Base-by-base conservation (phyloP, 2,888 invertebrate species). In the Andrena praecox region DNA sequence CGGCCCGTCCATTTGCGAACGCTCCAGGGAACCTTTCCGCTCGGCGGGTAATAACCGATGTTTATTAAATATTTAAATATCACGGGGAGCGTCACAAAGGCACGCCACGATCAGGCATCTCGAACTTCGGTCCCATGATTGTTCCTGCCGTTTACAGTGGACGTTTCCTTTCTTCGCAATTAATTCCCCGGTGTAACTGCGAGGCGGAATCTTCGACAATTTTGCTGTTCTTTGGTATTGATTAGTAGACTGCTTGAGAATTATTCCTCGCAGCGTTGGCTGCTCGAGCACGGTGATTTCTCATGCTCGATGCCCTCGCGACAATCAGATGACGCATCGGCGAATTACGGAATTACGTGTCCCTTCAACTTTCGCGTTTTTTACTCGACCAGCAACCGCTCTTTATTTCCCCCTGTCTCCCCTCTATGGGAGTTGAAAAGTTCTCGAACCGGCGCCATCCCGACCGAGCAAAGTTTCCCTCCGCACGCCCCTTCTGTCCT, bases 361-460 rank as follows among this genome's bases (percentile, higher is more conserved):
- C 60, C 67, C 67, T 12, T 33, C 27, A 50, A 33, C 59, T 56
- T 56, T 35, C 33, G 8, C 20, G 27, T 54, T 72, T 72, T 59
- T 72, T 63, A 12, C 52, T 48, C 42, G 8, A 24, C 56, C 16
- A 42, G 56, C 52, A 29, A 71, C 67, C 63, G 29, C 62, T 29
- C 29, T 35, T 54, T 33, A 56, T 56, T 56, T n/a, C 27, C 82
- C 35, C 68, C 29, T 35, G 52, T 35, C 62, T 16, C 27, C 52
- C 20, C 63, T n/a, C 33, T 4, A 2, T 1, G 10, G 24, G 60
- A 81, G 76, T 73, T 79, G 64, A 50, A 68, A 82, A 82, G 66
- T 82, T 63, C 33, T 68, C 68, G 52, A 72, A 68, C 29, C 2
- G 81, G 75, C 67, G 76, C 76, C 76, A 29, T 75, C 67, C 66